Base-by-base conservation (phyloP, 92 coral and sea anemone species). In the Porites evermanni region DNA sequence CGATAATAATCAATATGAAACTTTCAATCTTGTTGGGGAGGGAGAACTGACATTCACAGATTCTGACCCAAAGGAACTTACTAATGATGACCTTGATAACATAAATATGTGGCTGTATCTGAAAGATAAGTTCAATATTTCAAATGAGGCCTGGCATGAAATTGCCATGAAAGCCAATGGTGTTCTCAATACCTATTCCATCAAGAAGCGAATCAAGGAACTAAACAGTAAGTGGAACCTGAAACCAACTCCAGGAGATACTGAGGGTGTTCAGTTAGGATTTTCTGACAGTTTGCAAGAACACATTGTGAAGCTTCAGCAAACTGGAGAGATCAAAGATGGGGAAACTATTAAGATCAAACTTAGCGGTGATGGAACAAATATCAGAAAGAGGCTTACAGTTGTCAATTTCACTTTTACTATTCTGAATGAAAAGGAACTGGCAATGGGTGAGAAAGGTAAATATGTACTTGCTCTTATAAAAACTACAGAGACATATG, bases 131-230 rank as follows among this genome's bases (percentile, higher is more conserved):
- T 84, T 84, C 17, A 88, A 84, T 75, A 80, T 88, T 13, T 88
- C 90, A 13, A 76, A 88, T 64, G 90, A 84, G 61, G 94, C 94
- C 67, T 91, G 94, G 91, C 91, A 81, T 83, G 91, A 91, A 84
- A 88, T 87, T 82, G 75, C 91, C 51, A 87, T 87, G 68, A 91
- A 87, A 20, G 83, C 86, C 44, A 67, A 76, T 53, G 75, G 70
- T 44, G 52, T 90, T 12, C 93, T 87, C 24, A 83, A 88, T 56
- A 78, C 75, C 23, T 72, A 84, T 79, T 29, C 59, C 56, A 75
- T 84, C 4, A 64, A 56, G 38, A 84, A 89, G 59, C 26, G 61
- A 82, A 82, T 75, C 47, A 86, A 87, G 11, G 83, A 90, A 19
- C 23, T 87, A 17, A 88, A 91, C 70, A 61, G 60, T 3, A 85